Evolutionary conservation across 2,888 invertebrate genomes (phyloP), one percentile per base, ranked within the genome.

Genomic region (Kuschelorhynchus macadamiae): DNA sequence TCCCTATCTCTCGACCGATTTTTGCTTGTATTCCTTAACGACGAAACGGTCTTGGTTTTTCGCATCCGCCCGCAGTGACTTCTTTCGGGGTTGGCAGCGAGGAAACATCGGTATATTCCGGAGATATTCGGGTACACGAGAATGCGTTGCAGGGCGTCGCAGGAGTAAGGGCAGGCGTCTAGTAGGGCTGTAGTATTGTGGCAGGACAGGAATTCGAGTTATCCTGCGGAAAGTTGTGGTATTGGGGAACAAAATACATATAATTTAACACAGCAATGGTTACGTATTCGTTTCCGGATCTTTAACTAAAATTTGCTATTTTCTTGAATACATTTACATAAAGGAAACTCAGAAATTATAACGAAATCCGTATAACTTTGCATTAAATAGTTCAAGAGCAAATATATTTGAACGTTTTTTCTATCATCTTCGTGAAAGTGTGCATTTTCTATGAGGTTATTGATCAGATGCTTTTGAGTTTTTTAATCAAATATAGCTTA

Each of bases 111-210:
- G 70, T 36, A 3, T 12, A 11, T 8, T 30, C 36, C 70, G 70
- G 56, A 9, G 5, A 11, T 4, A 25, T 33, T 66, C 62, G 62
- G 44, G 49, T 21, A 25, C 65, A 70, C 56, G 70, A 70, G 65
- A 62, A 56, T 66, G 65, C 70, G 70, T 70, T 50, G 67, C 59
- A 57, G 52, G 62, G 53, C 67, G 67, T 67, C 67, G 67, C 67
- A 67, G 62, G 67, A 67, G 50, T 60, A 30, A 55, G 66, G 66
- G 25, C 60, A 60, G 49, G 60, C 59, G 65, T 66, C 39, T 47
- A 44, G 33, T 30, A 18, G 66, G 59, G 44, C 46, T 59, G 59
- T 59, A 21, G 61, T 61, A 47, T 42, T 32, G 32, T n/a, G 36
- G 44, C 62, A 67, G 67, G 67, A 39, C 49, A 25, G 61, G 62